These are phyloP conservation scores for Tokudaia tokunoshimensis DNA, from an alignment of 2,797 vertebrate genomes.

Conservation along the genomic window DNA sequence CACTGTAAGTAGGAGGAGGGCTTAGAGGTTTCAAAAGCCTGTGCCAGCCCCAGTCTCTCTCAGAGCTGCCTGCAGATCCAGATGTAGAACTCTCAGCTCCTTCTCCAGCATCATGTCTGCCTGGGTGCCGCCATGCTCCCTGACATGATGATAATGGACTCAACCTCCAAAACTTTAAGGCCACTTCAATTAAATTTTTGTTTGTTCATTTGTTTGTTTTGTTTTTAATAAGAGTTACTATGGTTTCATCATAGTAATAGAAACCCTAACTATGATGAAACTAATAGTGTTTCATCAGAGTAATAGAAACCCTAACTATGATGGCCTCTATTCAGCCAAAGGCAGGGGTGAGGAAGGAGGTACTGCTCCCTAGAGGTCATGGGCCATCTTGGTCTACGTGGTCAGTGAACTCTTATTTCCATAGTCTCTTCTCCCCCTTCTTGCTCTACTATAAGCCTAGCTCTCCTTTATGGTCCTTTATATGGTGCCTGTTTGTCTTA, in stretches of 20 bases:
- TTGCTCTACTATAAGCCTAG: neutral
- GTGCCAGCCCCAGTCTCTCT: neutral
- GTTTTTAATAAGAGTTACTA: neutral
- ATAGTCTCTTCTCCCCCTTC: neutral
- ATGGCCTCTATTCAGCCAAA: neutral
- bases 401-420: neutral
- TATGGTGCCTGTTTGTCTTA: neutral
- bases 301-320: neutral
- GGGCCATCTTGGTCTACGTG: no score
- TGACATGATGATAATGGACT: neutral
- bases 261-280: no score
- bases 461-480: neutral
- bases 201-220: neutral
- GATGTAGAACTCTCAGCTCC: neutral
- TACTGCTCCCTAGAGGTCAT: neutral
- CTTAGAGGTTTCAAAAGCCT: neutral
- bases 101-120: neutral
- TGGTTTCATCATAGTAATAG: neutral
- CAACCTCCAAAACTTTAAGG: neutral
- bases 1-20: no score
- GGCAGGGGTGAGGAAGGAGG: neutral
- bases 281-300: neutral
- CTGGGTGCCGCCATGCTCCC: no score
- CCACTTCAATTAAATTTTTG: neutral
- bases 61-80: neutral